Conservation (phyloP, 2,797 vertebrate species). For the Coracias cyanogaster region DNA sequence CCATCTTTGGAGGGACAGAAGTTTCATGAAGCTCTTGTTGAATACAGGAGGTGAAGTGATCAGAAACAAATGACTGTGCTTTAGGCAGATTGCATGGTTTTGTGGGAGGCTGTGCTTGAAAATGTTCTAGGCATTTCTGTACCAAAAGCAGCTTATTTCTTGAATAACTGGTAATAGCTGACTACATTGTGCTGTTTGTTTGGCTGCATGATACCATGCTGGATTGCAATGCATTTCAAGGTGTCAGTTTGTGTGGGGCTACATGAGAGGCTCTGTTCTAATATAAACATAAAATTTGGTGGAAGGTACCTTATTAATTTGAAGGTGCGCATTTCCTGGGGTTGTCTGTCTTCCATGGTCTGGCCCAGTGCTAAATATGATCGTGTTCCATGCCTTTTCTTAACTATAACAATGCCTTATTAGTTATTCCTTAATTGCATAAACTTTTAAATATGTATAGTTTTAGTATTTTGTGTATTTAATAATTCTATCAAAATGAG, state of each 20-base stretch:
- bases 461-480: neutral
- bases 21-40: neutral
- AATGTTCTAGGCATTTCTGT: neutral
- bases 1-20: neutral
- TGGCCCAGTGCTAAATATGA: neutral
- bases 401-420: neutral
- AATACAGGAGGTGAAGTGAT: neutral
- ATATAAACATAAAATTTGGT: neutral
- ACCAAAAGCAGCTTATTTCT: neutral
- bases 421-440: neutral
- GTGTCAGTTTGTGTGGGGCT: neutral
- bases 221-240: neutral
- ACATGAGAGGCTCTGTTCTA: neutral
- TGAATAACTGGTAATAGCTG: neutral
- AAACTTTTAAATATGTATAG: neutral
- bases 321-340: neutral
- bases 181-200: neutral
- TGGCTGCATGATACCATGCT: neutral
- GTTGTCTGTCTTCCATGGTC: neutral
- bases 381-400: neutral
- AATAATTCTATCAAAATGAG: neutral
- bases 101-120: neutral
- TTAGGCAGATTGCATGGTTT: neutral
- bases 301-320: neutral
- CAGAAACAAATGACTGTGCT: neutral